Percentiles rank a stretch among this genome's conserved stretches.
phyloP scores from a whole-genome alignment of 1,140 invertebrate genomes.

The Camponotus floridanus region DNA sequence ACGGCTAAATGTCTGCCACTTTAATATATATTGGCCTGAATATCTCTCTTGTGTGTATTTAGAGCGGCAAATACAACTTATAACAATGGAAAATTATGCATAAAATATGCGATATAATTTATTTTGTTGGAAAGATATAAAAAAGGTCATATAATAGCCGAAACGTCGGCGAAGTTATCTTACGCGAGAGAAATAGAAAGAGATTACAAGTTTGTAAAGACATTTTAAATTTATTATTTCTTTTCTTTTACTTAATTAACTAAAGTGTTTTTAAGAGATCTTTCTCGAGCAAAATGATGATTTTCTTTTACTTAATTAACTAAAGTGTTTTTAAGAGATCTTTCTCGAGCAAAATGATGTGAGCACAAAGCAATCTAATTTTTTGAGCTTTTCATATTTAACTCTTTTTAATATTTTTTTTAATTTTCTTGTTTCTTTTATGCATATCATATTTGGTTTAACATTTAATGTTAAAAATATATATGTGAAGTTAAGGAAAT shows the following conservation, averaged over 20 bases:
- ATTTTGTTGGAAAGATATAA: conserved; percentile 3
- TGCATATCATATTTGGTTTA: neutral
- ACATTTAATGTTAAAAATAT: neutral
- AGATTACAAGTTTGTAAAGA: neutral
- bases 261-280: conserved; percentile 30
- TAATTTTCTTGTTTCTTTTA: conserved; percentile 13
- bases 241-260: conserved; percentile 39
- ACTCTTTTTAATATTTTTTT: neutral
- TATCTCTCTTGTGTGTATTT: neutral
- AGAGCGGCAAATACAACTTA: neutral
- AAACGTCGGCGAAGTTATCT: conserved; percentile 13
- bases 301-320: conserved; percentile 38
- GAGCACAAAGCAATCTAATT: conserved; percentile 24
- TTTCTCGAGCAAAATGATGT: conserved; percentile 15
- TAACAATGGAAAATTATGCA: neutral
- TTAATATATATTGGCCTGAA: neutral
- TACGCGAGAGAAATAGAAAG: conserved; percentile 14
- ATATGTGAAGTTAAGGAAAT: neutral
- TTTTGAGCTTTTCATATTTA: conserved; percentile 29
- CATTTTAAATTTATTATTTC: conserved; percentile 38
- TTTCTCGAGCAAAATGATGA: conserved; percentile 17
- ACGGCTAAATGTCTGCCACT: neutral
- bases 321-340: conserved; percentile 29
- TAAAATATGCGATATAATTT: conserved; percentile 5
- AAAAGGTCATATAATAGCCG: neutral